Evolutionary conservation across 1,140 invertebrate genomes (phyloP).

Genomic region (Aethina tumida): DNA sequence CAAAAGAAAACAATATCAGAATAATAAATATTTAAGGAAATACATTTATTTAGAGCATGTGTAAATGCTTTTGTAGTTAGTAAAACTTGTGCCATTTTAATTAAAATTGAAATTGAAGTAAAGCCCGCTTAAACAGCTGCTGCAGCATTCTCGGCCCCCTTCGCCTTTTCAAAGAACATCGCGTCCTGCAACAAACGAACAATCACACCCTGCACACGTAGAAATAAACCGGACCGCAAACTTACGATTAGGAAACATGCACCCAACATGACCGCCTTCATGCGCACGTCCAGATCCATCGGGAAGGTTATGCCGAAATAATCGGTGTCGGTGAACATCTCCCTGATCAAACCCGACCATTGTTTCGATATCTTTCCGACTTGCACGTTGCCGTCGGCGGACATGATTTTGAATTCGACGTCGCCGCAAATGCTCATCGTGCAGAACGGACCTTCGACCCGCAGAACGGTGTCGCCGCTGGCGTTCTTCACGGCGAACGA

Average conservation of each 20-base stretch:
- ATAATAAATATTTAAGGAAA: too few relatives aligned
- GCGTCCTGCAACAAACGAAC: conserved; percentile 26
- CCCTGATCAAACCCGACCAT: conserved; percentile 46
- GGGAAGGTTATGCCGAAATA: conserved; percentile 52
- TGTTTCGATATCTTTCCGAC: conserved; percentile 50
- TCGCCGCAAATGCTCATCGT: conserved; percentile 72
- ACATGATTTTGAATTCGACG: conserved; percentile 56
- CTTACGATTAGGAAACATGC: conserved; percentile 37
- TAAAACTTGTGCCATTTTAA: too few relatives aligned
- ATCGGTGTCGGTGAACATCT: conserved; percentile 51
- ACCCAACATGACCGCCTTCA: conserved; percentile 50
- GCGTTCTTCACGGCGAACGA: conserved; percentile 71
- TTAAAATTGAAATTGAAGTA: too few relatives aligned
- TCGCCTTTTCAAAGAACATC: conserved; percentile 31
- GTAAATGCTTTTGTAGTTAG: too few relatives aligned
- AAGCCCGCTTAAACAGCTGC: too few relatives aligned
- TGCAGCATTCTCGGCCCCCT: conserved; percentile 7
- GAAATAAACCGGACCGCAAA: conserved; percentile 6
- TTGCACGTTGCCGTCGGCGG: conserved; percentile 38
- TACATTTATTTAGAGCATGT: too few relatives aligned
- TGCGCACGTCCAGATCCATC: conserved; percentile 47
- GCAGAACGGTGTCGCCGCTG: conserved; percentile 62
- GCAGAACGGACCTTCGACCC: conserved; percentile 77
- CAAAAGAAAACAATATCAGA: too few relatives aligned
- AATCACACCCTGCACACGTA: not conserved